These are phyloP conservation scores for Rhopalosiphum maidis DNA, from an alignment of 1,140 invertebrate genomes.

Conservation along the genomic window DNA sequence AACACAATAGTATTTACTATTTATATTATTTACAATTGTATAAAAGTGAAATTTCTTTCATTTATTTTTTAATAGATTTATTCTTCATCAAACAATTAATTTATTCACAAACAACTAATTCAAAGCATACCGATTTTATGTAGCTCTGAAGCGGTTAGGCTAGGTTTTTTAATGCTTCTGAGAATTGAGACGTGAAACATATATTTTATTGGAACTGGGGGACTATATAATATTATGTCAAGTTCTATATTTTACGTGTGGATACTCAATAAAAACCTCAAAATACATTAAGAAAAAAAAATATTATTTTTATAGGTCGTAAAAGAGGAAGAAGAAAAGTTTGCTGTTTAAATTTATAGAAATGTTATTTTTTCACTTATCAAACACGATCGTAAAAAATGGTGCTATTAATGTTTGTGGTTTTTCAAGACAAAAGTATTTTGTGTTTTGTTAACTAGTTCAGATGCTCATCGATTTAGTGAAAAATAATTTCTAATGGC, in stretches of 20 bases:
- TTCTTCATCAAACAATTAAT: not conserved
- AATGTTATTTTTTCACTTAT: constrained; percentile 7
- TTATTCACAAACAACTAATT: not conserved
- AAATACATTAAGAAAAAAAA: not conserved
- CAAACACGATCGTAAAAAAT: constrained; percentile 12
- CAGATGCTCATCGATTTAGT: not conserved
- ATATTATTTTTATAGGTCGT: constrained; percentile 11
- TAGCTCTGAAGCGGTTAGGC: not conserved
- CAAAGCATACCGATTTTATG: not conserved
- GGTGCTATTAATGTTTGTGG: not conserved
- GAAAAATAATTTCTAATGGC: constrained; percentile 20
- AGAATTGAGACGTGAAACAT: not conserved
- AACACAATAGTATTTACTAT: not conserved
- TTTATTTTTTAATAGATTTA: not conserved
- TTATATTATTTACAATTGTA: not conserved
- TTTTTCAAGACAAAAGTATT: not conserved
- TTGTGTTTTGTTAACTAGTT: constrained; percentile 22
- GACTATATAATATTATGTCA: not conserved
- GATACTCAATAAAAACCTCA: not conserved
- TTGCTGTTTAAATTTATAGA: not conserved
- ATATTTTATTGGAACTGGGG: not conserved
- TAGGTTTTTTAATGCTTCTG: not conserved
- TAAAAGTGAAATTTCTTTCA: not conserved
- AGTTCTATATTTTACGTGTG: not conserved
- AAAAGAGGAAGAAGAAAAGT: not conserved